phyloP scores from a whole-genome alignment of 1,140 invertebrate genomes.

The Lepidurus packardi region DNA sequence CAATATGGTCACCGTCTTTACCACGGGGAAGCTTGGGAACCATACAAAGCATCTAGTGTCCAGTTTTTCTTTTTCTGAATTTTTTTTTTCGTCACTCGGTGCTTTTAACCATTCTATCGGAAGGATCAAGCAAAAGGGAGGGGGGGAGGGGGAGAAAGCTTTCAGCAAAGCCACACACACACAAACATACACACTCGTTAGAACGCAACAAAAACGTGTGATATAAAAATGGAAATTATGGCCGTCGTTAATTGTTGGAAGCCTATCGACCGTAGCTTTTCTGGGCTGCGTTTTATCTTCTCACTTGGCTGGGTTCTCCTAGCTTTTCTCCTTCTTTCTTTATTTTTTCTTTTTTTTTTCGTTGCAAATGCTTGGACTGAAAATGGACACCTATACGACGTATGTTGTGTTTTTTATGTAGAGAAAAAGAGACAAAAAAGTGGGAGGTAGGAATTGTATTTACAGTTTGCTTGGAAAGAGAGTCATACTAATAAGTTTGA shows the following conservation, averaged over 20 bases:
- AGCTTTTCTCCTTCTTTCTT: background rate
- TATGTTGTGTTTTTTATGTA: background rate
- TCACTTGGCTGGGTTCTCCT: background rate
- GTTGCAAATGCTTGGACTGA: background rate
- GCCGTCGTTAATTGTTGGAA: background rate
- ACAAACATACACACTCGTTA: background rate
- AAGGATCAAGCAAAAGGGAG: background rate
- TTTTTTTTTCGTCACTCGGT: background rate
- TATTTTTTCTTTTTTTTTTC: no score
- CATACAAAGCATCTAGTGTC: conserved; percentile 3
- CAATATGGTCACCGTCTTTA: conserved; percentile 13
- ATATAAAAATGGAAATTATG: background rate
- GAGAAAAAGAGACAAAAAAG: background rate
- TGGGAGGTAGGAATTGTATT: background rate
- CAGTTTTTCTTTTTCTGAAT: background rate
- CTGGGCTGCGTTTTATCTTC: background rate
- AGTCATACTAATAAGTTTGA: conserved; percentile 10
- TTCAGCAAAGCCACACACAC: no score
- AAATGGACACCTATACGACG: background rate
- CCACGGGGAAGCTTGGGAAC: background rate
- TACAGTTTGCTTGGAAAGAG: background rate
- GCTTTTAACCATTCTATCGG: background rate
- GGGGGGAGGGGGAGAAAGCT: no score
- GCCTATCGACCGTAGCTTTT: background rate
- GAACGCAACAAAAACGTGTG: background rate